Base-by-base conservation (phyloP, 2,888 invertebrate genomes). In the Platycheirus rosarum region DNA sequence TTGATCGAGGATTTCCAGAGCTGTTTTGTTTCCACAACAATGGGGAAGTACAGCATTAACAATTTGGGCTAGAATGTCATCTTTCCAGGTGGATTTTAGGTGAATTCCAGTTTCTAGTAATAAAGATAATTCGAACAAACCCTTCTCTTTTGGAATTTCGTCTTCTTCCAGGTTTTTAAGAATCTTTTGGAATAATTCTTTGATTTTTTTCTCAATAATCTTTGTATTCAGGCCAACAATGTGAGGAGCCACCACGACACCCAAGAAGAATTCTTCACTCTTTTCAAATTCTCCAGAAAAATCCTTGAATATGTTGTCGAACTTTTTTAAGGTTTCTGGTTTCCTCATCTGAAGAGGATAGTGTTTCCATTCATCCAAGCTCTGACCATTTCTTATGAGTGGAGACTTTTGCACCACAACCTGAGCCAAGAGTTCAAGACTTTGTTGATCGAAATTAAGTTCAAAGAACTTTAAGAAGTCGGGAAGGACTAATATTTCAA, bases 401-500 rank as follows among this genome's bases (percentile, higher is more conserved):
- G 95, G 93, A 5, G 94, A 92, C 88, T 96, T 96, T 60, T 91
- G 91, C 37, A 93, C 86, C 37, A 96, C 91, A 55, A 97, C 92
- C 87, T 93, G 93, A 0, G 94, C 92, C 13, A 96, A 88, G 23
- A 95, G 91, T 49, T 92, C 89, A 86, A 96, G 91, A 2, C 92
- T 92, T 37, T 92, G 90, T 35, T 88, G 87, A 84, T 93, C 92
- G 68, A 94, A 92, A 70, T 91, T 89, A 0, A 91, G 90, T 57
- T 93, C 92, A 14, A 93, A 93, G 86, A 92, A 92, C 63, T 92
- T 92, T 23, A 95, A 86, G 76, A 95, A 93, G 13, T 92, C 91
- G 0, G 95, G 95, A 60, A 96, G 89, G 79, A 96, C 92, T 32
- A 95, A 91, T 84, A 94, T 92, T 87, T 96, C 95, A 88, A 95